Base-by-base conservation (phyloP, 2,888 invertebrate genomes). In the Dicyrtoma fusca region DNA sequence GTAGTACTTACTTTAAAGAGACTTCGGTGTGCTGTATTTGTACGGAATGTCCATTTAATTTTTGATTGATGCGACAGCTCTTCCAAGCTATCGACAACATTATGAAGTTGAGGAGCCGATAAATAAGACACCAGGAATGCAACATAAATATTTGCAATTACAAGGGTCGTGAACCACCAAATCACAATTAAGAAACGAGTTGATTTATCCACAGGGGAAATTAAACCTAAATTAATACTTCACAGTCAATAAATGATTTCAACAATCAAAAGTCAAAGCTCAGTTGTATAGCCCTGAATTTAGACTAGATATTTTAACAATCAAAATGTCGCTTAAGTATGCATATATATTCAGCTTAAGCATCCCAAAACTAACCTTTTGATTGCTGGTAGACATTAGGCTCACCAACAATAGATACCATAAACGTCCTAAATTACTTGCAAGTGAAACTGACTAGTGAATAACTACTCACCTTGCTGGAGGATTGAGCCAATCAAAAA, bases 401-500 rank as follows among this genome's bases (percentile, higher is more conserved):
- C n/a, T n/a, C n/a, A n/a, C n/a, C n/a, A n/a, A n/a, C n/a, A n/a
- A n/a, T n/a, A n/a, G n/a, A n/a, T n/a, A n/a, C n/a, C n/a, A n/a
- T n/a, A n/a, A n/a, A n/a, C n/a, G n/a, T n/a, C n/a, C n/a, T n/a
- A n/a, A n/a, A n/a, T n/a, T n/a, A n/a, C n/a, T n/a, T n/a, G n/a
- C n/a, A n/a, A n/a, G n/a, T n/a, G n/a, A n/a, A n/a, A n/a, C n/a
- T n/a, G n/a, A n/a, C n/a, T 44, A 10, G 8, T 44, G 45, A 44
- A 10, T 44, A 13, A 44, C 42, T 61, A 1, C 17, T 21, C 10
- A 77, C 79, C 74, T 76, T 79, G 78, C 74, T 80, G 80, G 10
- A 80, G 76, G 42, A 80, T 70, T 19, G 80, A 78, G 42, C 79
- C 80, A 17, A 77, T 55, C 45, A 79, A 74, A 69, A 80, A 80